A percentile compares a stretch with the other conserved stretches of the same genome.
These are phyloP conservation scores for Helarctos malayanus DNA, from an alignment of 2,797 vertebrate genomes.

Conservation along the genomic window DNA sequence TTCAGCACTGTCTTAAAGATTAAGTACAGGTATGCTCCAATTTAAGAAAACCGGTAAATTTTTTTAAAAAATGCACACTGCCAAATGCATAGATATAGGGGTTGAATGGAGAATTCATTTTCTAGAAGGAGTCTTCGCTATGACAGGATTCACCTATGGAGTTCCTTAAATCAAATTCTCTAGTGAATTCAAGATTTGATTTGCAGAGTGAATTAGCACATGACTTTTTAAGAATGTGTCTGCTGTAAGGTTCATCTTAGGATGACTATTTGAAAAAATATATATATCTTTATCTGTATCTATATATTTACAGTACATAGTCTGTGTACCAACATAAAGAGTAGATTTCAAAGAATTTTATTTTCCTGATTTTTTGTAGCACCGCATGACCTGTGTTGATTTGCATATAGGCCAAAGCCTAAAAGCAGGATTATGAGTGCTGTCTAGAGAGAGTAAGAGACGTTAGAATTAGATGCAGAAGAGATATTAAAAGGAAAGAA, in stretches of 20 bases:
- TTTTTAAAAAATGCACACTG: not conserved
- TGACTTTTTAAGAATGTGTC: slow-evolving; percentile 46
- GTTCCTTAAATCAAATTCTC: slow-evolving; percentile 53
- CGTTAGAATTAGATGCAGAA: slow-evolving; percentile 58
- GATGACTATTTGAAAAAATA: slow-evolving; percentile 54
- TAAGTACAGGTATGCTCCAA: slow-evolving; percentile 32
- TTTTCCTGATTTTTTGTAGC: slow-evolving; percentile 19
- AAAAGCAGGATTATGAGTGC: slow-evolving; percentile 45
- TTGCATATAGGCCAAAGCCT: slow-evolving; percentile 40
- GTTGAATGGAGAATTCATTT: slow-evolving; percentile 20
- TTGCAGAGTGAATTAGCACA: slow-evolving; percentile 18
- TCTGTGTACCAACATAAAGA: slow-evolving; percentile 24
- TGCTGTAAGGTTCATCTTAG: slow-evolving; percentile 33
- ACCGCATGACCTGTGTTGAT: slow-evolving; percentile 19
- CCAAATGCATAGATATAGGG: slow-evolving; percentile 17
- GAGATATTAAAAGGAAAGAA: slow-evolving; percentile 60
- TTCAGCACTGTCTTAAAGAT: slow-evolving; percentile 65
- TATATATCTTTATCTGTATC: not conserved
- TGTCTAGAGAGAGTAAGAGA: slow-evolving; percentile 36
- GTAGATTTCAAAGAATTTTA: slow-evolving; percentile 43
- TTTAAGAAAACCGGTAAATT: slow-evolving; percentile 63
- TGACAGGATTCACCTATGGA: not conserved
- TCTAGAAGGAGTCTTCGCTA: slow-evolving; percentile 52
- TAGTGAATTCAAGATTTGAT: slow-evolving; percentile 58
- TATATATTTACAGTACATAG: not conserved